A percentile compares a stretch with the other conserved stretches of the same genome.
Evolutionary conservation across 1,140 invertebrate species (phyloP).

Genomic region (Tribolium castaneum): DNA sequence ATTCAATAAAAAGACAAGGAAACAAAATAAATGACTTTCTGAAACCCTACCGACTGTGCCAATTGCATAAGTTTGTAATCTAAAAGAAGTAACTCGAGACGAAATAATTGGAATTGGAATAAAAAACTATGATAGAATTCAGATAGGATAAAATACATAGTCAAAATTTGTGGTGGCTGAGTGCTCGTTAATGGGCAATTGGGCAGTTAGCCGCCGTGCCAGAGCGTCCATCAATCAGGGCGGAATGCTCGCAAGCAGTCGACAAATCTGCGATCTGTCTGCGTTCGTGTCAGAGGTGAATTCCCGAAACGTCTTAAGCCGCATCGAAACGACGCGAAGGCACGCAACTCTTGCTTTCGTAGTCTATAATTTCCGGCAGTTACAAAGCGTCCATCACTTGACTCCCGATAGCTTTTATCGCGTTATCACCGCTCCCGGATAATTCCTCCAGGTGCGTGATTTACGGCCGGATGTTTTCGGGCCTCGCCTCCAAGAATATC

Average conservation of each 20-base stretch:
- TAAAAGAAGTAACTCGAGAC: too few relatives aligned
- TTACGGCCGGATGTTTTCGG: slow-evolving; percentile 23
- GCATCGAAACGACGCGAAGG: background rate
- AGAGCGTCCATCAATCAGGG: slow-evolving; percentile 46
- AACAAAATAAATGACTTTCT: too few relatives aligned
- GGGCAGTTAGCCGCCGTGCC: slow-evolving; percentile 30
- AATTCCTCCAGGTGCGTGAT: slow-evolving; percentile 16
- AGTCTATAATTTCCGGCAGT: background rate
- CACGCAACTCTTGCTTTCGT: too few relatives aligned
- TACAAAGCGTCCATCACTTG: background rate
- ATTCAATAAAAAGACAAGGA: too few relatives aligned
- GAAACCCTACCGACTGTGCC: too few relatives aligned
- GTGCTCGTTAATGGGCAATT: background rate
- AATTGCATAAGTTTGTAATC: too few relatives aligned
- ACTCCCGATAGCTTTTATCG: background rate
- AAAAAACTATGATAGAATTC: too few relatives aligned
- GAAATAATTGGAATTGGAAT: too few relatives aligned
- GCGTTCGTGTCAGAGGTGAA: background rate
- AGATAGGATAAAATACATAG: too few relatives aligned
- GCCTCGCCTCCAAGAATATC: slow-evolving; percentile 34
- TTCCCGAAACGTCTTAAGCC: background rate
- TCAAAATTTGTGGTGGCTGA: too few relatives aligned
- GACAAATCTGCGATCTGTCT: slow-evolving; percentile 37
- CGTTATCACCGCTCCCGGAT: background rate
- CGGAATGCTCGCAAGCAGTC: slow-evolving; percentile 44